Evolutionary conservation across 2,113 vertebrate species (phyloP).

Genomic region (Pionites leucogaster): DNA sequence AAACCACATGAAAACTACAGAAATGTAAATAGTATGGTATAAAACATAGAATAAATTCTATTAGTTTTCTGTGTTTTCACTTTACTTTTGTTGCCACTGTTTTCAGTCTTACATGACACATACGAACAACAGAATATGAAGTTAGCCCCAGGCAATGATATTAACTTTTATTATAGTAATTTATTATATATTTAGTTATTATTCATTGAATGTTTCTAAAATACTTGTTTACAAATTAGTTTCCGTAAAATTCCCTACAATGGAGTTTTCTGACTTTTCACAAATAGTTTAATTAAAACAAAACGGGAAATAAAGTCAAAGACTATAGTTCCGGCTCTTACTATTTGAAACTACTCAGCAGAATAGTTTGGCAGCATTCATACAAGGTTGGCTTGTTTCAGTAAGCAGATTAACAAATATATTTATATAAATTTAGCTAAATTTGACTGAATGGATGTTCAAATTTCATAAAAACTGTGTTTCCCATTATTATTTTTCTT

Average conservation of each 20-base stretch:
- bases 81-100: background rate
- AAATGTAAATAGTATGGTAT: background rate
- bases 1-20: background rate
- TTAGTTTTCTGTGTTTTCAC: background rate
- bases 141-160: background rate
- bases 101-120: background rate
- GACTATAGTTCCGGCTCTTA: background rate
- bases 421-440: constrained; percentile 23
- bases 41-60: background rate
- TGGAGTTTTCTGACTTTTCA: background rate
- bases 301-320: background rate
- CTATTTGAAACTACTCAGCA: background rate
- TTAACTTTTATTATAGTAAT: background rate
- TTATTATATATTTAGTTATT: background rate
- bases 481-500: background rate
- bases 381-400: background rate
- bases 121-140: background rate
- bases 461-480: constrained; percentile 1
- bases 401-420: background rate
- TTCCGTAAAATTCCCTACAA: background rate
- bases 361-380: background rate
- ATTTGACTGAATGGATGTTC: background rate
- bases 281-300: background rate
- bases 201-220: background rate
- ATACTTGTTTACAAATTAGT: background rate